Base-by-base conservation (phyloP, 2,113 vertebrate genomes). In the Nothobranchius furzeri region DNA sequence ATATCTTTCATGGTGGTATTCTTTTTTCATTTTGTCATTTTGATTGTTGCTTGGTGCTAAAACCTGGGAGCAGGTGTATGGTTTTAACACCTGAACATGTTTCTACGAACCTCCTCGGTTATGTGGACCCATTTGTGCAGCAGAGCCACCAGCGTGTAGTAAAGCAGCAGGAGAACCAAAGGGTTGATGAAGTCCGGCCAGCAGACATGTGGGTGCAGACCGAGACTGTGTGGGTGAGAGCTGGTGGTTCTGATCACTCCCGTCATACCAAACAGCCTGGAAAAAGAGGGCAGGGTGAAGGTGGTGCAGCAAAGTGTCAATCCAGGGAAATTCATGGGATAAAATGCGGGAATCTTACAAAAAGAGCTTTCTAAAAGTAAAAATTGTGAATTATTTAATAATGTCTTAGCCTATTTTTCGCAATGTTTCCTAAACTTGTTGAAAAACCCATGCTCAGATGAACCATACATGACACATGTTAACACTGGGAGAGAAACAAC, bases 161-260 rank as follows among this genome's bases (percentile, higher is more conserved):
- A 95, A 20, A 94, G 85, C 47, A 94, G 52, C 12, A 95, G 87
- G 12, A 95, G 84, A 17, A 94, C 75, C 37, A 94, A 64, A 24
- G 92, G 94, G 87, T 93, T 94, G 62, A 92, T 40, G 56, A 93
- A 88, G 63, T 92, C 83, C 0, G 93, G 93, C 94, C 94, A 95
- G 78, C 69, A 84, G 60, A 91, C 60, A 5, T 86, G 85, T 4
- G 84, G 55, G 36, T 94, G 92, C 73, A 94, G 66, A 30, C 74
- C 17, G 4, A 96, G 85, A n/a, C 60, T 73, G 89, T 94, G 85
- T 0, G 81, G 89, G 25, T 88, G 85, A 0, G 91, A 91, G 11
- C 47, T 45, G 69, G 92, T 92, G 62, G 90, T 94, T 73, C 82
- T 79, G 69, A 95, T 90, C 43, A 94, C 76, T 1, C 92, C 90